Percentiles rank a stretch among this genome's conserved stretches.
phyloP scores from a whole-genome alignment of 2,797 vertebrate genomes.

The Hybognathus amarus region DNA sequence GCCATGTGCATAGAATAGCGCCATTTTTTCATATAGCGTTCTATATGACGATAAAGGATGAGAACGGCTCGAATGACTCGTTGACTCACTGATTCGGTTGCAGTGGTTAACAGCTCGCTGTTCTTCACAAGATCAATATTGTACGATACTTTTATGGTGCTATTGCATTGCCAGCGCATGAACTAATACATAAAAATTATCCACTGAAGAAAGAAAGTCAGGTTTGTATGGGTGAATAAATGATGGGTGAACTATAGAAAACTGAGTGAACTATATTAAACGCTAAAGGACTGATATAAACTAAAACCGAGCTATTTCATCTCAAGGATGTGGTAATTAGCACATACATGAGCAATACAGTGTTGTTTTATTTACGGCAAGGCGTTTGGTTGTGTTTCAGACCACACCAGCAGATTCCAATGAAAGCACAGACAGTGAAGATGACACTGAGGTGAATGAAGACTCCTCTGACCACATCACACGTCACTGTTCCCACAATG shows the following conservation, averaged over 20 bases:
- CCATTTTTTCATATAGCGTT: too few species aligned
- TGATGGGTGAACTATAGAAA: not conserved
- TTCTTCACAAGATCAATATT: too few species aligned
- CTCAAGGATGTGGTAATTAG: constrained; percentile 24
- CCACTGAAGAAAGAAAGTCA: not conserved
- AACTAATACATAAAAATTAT: not conserved
- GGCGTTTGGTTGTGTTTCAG: constrained; percentile 59
- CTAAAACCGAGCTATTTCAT: not conserved
- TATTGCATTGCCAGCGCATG: not conserved
- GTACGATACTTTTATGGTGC: too few species aligned
- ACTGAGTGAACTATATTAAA: not conserved
- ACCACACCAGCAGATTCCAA: constrained; percentile 64
- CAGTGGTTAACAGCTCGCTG: not conserved
- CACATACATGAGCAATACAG: not conserved
- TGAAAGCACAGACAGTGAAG: constrained; percentile 71
- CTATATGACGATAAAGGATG: too few species aligned
- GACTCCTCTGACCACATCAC: constrained; percentile 34
- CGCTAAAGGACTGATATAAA: not conserved
- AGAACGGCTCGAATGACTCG: not conserved
- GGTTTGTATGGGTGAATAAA: not conserved
- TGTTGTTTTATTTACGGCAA: constrained; percentile 36
- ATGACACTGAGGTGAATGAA: constrained; percentile 70
- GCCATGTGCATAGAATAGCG: too few species aligned
- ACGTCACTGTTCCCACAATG: constrained; percentile 6
- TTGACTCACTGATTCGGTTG: not conserved